Evolutionary conservation across 2,888 invertebrate genomes (phyloP), one percentile per base, ranked within the genome.

Genomic region (Trilocha varians): DNA sequence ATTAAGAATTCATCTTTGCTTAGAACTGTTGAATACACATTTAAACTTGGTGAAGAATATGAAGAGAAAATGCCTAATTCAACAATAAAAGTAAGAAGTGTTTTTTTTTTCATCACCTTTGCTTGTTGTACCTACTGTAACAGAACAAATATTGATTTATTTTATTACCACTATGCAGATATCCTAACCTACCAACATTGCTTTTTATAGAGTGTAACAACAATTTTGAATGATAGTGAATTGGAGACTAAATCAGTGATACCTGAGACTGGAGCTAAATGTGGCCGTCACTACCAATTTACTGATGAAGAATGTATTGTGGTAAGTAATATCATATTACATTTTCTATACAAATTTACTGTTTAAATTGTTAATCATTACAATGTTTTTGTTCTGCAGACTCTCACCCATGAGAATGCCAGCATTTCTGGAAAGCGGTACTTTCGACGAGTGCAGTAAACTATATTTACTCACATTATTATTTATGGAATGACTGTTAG

Each of bases 41-140:
- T 91, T 59, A 87, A 79, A 59, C 61, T 90, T 16, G 88, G 88
- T 11, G 88, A 89, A 54, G 89, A 90, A 55, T 91, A 90, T 72
- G 88, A 88, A 44, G 91, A 91, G 64, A 63, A 72, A 13, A 90
- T 91, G 90, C 89, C 90, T 3, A 87, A 80, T 46, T 68, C 70
- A 8, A 57, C 53, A 15, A 70, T 85, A 32, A 83, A 78, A 87
- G 89, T 62, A 71, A 53, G 49, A 16, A 13, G 18, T 32, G 6
- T 33, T 5, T 9, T n/a, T n/a, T n/a, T n/a, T n/a, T n/a, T n/a
- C n/a, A n/a, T n/a, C n/a, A n/a, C n/a, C n/a, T n/a, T n/a, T n/a
- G n/a, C n/a, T n/a, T n/a, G n/a, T n/a, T n/a, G n/a, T n/a, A n/a
- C n/a, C n/a, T n/a, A n/a, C n/a, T n/a, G n/a, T n/a, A n/a, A n/a